Percentiles rank a stretch among this genome's conserved stretches.
Evolutionary conservation across 2,797 vertebrate species (phyloP).

Genomic region (Brotula barbata): DNA sequence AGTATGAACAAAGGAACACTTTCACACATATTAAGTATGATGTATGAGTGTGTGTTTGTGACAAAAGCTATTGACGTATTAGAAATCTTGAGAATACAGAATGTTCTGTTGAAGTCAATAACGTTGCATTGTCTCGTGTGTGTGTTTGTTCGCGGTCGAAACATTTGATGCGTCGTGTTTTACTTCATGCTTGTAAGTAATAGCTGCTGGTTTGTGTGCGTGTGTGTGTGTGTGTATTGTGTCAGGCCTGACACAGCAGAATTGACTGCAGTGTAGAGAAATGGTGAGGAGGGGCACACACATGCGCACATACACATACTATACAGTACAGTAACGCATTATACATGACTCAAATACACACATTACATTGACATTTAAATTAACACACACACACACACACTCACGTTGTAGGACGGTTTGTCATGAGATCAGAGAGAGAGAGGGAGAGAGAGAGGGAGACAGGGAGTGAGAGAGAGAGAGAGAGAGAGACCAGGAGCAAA

Average conservation of each 20-base stretch:
- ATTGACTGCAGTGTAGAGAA: constrained; percentile 30
- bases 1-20: too few species aligned
- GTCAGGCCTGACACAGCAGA: constrained; percentile 47
- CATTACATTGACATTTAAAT: not conserved
- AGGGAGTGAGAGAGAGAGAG: not conserved
- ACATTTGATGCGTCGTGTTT: constrained; percentile 24
- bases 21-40: too few species aligned
- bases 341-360: not conserved
- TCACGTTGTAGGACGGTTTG: not conserved
- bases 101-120: constrained; percentile 7
- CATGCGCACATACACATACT: constrained; percentile 4
- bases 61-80: not conserved
- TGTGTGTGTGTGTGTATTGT: constrained; percentile 13
- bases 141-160: constrained; percentile 6
- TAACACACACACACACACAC: constrained; percentile 25
- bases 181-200: constrained; percentile 14
- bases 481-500: not conserved
- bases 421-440: not conserved
- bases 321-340: not conserved
- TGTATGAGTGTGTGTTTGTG: constrained; percentile 2
- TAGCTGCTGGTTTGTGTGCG: constrained; percentile 24
- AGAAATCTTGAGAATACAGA: not conserved
- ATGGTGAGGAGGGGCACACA: not conserved
- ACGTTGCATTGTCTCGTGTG: not conserved
- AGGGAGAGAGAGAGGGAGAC: not conserved